Evolutionary conservation across 2,797 vertebrate genomes (phyloP).

Genomic region (Hafferia zeledoni): DNA sequence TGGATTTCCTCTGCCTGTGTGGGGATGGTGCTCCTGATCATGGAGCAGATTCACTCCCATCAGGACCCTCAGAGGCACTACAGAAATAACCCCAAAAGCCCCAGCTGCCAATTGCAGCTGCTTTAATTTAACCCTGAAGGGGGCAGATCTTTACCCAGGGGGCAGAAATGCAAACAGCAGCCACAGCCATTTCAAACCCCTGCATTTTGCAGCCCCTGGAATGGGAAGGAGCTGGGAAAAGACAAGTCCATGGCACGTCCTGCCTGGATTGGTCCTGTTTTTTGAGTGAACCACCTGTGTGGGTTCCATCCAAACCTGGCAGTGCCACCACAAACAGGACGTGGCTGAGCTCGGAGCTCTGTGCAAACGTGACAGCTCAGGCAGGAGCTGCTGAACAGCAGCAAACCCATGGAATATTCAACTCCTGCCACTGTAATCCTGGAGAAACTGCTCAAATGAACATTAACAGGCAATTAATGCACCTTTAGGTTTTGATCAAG

Average conservation of each 20-base stretch:
- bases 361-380: not conserved
- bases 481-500: not conserved
- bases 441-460: not conserved
- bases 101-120: not conserved
- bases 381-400: not conserved
- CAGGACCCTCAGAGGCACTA: not conserved
- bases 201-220: not conserved
- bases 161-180: not conserved
- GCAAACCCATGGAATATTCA: not conserved
- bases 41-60: not conserved
- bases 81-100: not conserved
- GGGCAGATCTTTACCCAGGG: not conserved
- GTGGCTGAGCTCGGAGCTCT: not conserved
- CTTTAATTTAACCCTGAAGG: not conserved
- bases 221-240: not conserved
- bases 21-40: not conserved
- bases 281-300: not conserved
- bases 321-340: not conserved
- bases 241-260: not conserved
- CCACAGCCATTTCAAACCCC: not conserved
- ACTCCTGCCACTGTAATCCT: not conserved
- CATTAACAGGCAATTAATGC: not conserved
- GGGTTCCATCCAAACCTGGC: constrained; percentile 68
- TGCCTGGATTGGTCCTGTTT: not conserved
- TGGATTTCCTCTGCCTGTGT: not conserved